These are phyloP conservation scores for Cossypha heuglini DNA, from an alignment of 2,797 vertebrate species.

Conservation along the genomic window DNA sequence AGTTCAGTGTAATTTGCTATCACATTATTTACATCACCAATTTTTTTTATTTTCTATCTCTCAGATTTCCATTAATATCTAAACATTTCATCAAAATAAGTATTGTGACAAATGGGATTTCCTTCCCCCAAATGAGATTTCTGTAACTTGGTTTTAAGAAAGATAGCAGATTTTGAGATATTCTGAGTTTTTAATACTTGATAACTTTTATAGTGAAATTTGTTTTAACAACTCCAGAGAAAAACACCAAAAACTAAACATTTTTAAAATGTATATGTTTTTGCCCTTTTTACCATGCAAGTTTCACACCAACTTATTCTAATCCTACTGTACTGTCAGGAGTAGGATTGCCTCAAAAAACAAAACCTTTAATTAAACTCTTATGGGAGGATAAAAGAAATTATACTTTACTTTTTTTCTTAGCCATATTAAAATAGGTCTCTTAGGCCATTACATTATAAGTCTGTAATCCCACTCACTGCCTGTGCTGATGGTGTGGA, in stretches of 20 bases:
- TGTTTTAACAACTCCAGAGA: not conserved
- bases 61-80: not conserved
- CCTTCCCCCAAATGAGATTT: not conserved
- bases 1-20: slow-evolving; percentile 1
- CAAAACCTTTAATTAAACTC: slow-evolving; percentile 5
- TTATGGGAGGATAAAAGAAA: not conserved
- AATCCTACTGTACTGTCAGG: not conserved
- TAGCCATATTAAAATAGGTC: not conserved
- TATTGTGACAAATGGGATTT: not conserved
- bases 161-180: not conserved
- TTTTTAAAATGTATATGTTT: not conserved
- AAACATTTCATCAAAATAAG: slow-evolving; percentile 21
- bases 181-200: not conserved
- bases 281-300: not conserved
- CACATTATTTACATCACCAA: slow-evolving; percentile 16
- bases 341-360: not conserved
- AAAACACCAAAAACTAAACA: not conserved
- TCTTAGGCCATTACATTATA: not conserved
- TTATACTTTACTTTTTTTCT: not conserved
- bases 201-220: not conserved
- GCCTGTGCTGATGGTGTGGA: not conserved
- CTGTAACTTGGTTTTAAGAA: not conserved
- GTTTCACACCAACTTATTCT: not conserved
- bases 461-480: not conserved
- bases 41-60: slow-evolving; percentile 1